Conservation (phyloP, 2,888 invertebrate species). For the Escarpia spicata region DNA sequence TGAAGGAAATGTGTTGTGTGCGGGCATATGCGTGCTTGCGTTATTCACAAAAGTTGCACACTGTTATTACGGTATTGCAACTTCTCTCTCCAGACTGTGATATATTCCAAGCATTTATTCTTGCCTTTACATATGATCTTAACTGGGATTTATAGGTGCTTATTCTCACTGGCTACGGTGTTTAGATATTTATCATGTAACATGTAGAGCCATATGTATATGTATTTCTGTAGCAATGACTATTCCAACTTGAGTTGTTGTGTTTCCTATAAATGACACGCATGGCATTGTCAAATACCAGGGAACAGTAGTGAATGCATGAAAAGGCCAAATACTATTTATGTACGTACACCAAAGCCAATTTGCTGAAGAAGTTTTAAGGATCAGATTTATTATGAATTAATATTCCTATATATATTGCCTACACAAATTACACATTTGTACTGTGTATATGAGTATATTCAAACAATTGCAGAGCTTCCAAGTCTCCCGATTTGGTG, state of each 20-base stretch:
- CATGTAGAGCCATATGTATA: neutral
- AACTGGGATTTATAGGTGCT: neutral
- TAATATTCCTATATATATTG: neutral
- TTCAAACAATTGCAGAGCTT: neutral
- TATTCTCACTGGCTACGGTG: slow-evolving; percentile 1
- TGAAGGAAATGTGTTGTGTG: neutral
- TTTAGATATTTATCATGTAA: neutral
- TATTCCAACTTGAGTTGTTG: too few relatives aligned
- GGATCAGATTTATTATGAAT: neutral
- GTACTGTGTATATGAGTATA: too few relatives aligned
- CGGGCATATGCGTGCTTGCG: neutral
- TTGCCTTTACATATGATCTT: neutral
- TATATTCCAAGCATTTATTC: neutral
- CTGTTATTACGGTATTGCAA: neutral
- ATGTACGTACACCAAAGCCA: neutral
- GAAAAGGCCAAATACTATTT: neutral
- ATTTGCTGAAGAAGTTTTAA: neutral
- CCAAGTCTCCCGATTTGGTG: too few relatives aligned
- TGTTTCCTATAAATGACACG: neutral
- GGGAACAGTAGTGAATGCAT: neutral
- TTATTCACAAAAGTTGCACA: neutral
- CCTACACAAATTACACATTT: neutral
- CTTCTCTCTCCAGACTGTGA: neutral
- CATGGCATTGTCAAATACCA: too few relatives aligned
- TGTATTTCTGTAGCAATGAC: neutral